phyloP scores from a whole-genome alignment of 2,113 vertebrate genomes.

The Neotragus pygmaeus region DNA sequence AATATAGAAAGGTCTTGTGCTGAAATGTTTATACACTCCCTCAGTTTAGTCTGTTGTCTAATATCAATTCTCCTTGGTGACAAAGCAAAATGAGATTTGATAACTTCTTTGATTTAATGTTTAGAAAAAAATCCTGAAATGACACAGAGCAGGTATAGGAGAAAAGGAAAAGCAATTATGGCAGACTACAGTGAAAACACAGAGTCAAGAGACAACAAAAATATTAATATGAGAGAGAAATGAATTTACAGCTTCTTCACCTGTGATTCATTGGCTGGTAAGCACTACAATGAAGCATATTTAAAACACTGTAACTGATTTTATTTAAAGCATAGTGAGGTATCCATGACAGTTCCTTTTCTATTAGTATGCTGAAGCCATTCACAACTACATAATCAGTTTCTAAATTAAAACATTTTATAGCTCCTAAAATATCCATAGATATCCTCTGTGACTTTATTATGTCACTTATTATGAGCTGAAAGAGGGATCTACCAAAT shows the following conservation, averaged over 20 bases:
- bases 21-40: neutral
- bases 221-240: neutral
- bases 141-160: neutral
- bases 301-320: neutral
- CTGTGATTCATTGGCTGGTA: neutral
- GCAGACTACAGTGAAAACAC: neutral
- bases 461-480: neutral
- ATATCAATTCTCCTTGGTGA: neutral
- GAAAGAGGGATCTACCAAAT: neutral
- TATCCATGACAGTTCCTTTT: neutral
- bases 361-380: neutral
- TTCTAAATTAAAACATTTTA: neutral
- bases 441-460: neutral
- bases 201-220: neutral
- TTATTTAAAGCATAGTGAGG: neutral
- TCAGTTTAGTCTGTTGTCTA: neutral
- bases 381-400: neutral
- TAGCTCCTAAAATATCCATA: neutral
- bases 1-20: neutral
- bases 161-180: neutral
- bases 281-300: neutral
- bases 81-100: neutral
- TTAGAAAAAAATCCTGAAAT: slow-evolving; percentile 2
- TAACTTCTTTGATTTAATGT: neutral
- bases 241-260: neutral